Base-by-base conservation (phyloP, 2,113 vertebrate species). In the Callorhinus ursinus region DNA sequence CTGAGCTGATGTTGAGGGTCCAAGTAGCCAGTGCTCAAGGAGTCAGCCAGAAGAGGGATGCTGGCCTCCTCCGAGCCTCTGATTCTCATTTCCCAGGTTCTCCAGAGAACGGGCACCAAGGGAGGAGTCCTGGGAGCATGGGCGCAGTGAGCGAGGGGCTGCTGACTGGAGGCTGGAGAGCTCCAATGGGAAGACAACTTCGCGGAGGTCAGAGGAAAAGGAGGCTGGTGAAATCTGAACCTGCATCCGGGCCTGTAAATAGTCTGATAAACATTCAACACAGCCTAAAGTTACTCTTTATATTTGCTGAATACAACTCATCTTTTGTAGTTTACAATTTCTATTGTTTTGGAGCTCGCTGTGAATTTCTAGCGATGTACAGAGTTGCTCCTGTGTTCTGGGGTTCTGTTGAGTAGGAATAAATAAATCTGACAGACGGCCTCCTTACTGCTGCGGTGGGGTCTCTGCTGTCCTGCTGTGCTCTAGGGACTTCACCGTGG, bases 141-240 rank as follows among this genome's bases (percentile, higher is more conserved):
- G 99, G 97, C 99, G 99, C 95, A 99, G 99, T 90, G 99, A 99
- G 98, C 99, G 98, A 97, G 98, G 98, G 96, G 97, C 99, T 59
- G 97, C 98, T 22, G 99, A 99, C 98, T 98, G 98, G 96, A 98
- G 99, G 93, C 98, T 99, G 21, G 99, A 99, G 97, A 99, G 99
- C 63, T 98, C 99, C 98, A 99, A 99, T 31, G 99, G 99, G 94
- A 99, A 99, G 98, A 98, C 99, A 3, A 98, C 99, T 93, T 99
- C 98, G 49, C 99, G 99, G 98, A 99, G 99, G 93, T 99, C 98
- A 31, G 99, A 99, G 76, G 99, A 99, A 98, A 99, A 99, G 99
- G 99, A 99, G 98, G 98, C 99, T 46, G 99, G 99, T 67, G 99
- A 99, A 98, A 99, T 99, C 98, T 99, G 98, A 99, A 89, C 96